Evolutionary conservation across 1,140 invertebrate genomes (phyloP).

Genomic region (Meteorus sp.): DNA sequence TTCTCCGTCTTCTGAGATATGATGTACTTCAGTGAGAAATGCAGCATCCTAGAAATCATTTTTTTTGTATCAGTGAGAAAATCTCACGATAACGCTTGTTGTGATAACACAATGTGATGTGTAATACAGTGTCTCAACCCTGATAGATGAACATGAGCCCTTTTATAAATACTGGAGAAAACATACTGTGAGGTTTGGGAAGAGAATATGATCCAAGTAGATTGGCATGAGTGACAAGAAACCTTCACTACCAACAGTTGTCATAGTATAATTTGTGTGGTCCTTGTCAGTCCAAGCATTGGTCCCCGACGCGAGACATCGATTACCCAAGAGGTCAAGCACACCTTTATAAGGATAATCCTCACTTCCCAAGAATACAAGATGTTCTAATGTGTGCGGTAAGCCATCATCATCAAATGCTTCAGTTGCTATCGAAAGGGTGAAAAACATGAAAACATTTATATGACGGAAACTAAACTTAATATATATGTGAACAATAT

Average conservation of each 20-base stretch:
- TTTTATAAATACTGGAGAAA: conserved; percentile 2
- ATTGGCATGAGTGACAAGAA: conserved; percentile 87
- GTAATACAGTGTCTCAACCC: no score
- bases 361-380: conserved; percentile 89
- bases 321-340: conserved; percentile 83
- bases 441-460: no score
- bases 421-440: conserved; percentile 74
- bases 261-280: conserved; percentile 87
- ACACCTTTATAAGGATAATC: conserved; percentile 89
- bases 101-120: no score
- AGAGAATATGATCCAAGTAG: conserved; percentile 88
- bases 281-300: conserved; percentile 86
- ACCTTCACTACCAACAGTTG: conserved; percentile 83
- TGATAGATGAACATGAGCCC: conserved; percentile 14
- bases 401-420: conserved; percentile 89
- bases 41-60: conserved; percentile 66
- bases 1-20: conserved; percentile 83
- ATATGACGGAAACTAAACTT: no score
- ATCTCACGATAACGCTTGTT: no score
- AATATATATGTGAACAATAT: conserved; percentile 1
- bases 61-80: conserved; percentile 8
- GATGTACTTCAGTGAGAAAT: conserved; percentile 89
- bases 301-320: conserved; percentile 86
- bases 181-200: conserved; percentile 76
- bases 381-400: conserved; percentile 90